phyloP scores from a whole-genome alignment of 2,797 vertebrate genomes.

The Kryptopterus vitreolus region DNA sequence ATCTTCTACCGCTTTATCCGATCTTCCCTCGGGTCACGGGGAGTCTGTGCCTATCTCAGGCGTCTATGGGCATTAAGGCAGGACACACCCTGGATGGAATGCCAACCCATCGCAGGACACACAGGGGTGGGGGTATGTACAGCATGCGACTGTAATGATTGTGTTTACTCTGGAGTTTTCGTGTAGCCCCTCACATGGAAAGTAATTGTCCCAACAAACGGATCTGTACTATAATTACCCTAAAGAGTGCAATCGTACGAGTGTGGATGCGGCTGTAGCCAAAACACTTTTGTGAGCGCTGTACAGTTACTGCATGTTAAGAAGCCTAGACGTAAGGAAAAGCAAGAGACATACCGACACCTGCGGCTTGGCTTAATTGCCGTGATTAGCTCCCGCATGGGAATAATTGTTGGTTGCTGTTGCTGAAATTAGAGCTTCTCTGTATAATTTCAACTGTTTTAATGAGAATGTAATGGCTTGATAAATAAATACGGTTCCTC shows the following conservation, averaged over 20 bases:
- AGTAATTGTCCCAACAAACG: conserved; percentile 12
- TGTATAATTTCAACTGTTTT: conserved; percentile 46
- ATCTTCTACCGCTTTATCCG: too few species aligned
- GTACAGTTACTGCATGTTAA: conserved; percentile 31
- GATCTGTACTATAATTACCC: conserved; percentile 21
- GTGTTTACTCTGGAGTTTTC: conserved; percentile 20
- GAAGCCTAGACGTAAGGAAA: conserved; percentile 35
- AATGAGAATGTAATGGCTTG: conserved; percentile 46
- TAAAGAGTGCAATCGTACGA: conserved; percentile 18
- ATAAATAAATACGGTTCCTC: conserved; percentile 48
- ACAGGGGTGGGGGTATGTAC: too few species aligned
- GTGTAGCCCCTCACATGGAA: background rate
- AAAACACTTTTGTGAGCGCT: conserved; percentile 7
- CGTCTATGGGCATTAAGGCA: too few species aligned
- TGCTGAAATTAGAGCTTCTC: conserved; percentile 49
- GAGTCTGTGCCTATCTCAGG: too few species aligned
- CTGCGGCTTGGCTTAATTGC: conserved; percentile 57
- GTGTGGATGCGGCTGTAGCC: conserved; percentile 10
- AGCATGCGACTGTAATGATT: conserved; percentile 23
- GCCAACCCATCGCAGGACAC: too few species aligned
- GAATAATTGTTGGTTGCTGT: conserved; percentile 55
- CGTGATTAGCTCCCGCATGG: conserved; percentile 51
- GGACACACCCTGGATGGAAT: too few species aligned
- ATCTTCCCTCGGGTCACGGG: too few species aligned
- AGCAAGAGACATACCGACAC: conserved; percentile 48